Conservation (phyloP, 2,113 vertebrate genomes). For the Xiphias gladius region DNA sequence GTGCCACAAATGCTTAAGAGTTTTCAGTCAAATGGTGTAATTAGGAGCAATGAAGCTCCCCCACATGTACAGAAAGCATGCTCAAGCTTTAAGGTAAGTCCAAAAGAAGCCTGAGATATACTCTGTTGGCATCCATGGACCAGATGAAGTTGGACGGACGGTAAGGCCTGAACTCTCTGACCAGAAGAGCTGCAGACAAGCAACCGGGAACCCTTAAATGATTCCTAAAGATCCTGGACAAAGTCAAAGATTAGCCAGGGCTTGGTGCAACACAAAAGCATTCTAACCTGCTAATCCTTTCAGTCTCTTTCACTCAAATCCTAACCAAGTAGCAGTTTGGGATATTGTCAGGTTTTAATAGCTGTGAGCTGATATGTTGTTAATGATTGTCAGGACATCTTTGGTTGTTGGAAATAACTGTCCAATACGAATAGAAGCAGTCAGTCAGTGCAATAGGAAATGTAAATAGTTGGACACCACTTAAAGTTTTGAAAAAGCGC, state of each 20-base stretch:
- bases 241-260: slow-evolving; percentile 59
- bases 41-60: not conserved
- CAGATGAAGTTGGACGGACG: not conserved
- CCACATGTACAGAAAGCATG: not conserved
- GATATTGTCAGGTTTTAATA: slow-evolving; percentile 14
- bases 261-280: slow-evolving; percentile 38
- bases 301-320: slow-evolving; percentile 40
- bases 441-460: not conserved
- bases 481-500: not conserved
- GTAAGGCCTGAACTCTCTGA: slow-evolving; percentile 5
- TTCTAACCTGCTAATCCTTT: slow-evolving; percentile 50
- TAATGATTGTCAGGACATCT: slow-evolving; percentile 30
- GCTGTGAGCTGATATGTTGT: slow-evolving; percentile 35
- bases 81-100: not conserved
- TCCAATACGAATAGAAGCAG: not conserved
- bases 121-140: not conserved
- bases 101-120: not conserved
- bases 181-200: not conserved
- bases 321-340: slow-evolving; percentile 3
- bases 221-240: slow-evolving; percentile 32
- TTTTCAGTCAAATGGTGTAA: not conserved
- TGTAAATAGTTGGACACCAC: not conserved
- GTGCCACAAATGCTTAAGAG: too few species aligned
- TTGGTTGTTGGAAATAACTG: not conserved
- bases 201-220: slow-evolving; percentile 18